Conservation (phyloP, 2,113 vertebrate genomes). For the Hiodon alosoides region DNA sequence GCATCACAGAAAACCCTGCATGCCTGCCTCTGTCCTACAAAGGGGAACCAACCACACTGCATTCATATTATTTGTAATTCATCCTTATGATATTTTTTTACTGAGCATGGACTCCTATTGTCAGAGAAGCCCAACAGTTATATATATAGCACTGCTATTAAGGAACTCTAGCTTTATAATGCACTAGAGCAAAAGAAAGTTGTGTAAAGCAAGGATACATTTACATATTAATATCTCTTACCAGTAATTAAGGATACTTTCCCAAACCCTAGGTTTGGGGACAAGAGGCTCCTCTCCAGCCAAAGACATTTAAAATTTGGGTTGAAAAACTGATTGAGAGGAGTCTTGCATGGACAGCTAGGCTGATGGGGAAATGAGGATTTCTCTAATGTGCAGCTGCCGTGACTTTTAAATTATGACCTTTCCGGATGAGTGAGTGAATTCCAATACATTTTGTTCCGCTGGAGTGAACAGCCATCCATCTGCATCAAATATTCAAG, state of each 20-base stretch:
- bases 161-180: neutral
- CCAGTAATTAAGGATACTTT: neutral
- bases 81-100: neutral
- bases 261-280: neutral
- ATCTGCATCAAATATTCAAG: slow-evolving; percentile 72
- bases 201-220: too few species aligned
- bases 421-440: slow-evolving; percentile 64
- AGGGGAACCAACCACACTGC: neutral
- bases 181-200: neutral
- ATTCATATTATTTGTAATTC: neutral
- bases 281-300: neutral
- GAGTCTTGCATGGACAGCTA: slow-evolving; percentile 34
- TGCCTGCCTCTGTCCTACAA: neutral
- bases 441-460: slow-evolving; percentile 70
- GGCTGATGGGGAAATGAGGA: slow-evolving; percentile 50
- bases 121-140: neutral
- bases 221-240: neutral
- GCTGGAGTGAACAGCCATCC: slow-evolving; percentile 66
- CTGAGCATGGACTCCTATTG: neutral
- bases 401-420: slow-evolving; percentile 60
- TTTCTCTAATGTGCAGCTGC: slow-evolving; percentile 50
- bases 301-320: neutral
- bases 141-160: too few species aligned
- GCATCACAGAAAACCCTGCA: too few species aligned
- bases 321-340: slow-evolving; percentile 12